These are phyloP conservation scores for Synaphobranchus kaupii DNA, from an alignment of 2,797 vertebrate species.

Conservation along the genomic window DNA sequence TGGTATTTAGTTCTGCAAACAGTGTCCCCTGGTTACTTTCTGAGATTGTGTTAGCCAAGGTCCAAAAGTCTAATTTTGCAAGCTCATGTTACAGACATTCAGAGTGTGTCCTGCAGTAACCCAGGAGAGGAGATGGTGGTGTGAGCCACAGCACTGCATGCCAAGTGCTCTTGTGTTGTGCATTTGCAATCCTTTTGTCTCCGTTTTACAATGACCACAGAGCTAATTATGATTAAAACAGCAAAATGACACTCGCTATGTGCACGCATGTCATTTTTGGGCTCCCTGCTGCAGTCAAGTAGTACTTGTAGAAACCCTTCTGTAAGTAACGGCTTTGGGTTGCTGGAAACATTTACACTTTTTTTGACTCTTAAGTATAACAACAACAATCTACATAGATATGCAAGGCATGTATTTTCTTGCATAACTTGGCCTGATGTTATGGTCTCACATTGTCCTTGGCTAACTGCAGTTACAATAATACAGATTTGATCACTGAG, in stretches of 20 bases:
- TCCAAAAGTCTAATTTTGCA: not conserved
- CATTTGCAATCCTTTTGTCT: not conserved
- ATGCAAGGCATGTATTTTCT: not conserved
- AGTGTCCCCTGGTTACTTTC: not conserved
- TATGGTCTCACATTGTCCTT: not conserved
- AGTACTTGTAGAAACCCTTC: not conserved
- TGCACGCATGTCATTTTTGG: not conserved
- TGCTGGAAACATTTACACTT: not conserved
- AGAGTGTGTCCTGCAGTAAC: not conserved
- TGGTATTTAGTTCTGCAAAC: not conserved
- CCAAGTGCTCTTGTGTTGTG: not conserved
- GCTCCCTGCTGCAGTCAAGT: not conserved
- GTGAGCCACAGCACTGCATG: not conserved
- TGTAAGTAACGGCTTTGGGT: not conserved
- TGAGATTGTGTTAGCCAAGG: not conserved
- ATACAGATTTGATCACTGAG: not conserved
- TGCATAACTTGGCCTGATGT: conserved; percentile 3
- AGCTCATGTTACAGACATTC: not conserved
- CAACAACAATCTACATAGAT: not conserved
- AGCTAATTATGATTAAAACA: not conserved
- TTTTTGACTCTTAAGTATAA: not conserved
- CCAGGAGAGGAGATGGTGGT: not conserved
- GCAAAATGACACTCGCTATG: not conserved
- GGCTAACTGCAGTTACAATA: not conserved
- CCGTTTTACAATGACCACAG: not conserved